Evolutionary conservation across 1,140 invertebrate genomes (phyloP).

Genomic region (Phenacoccus solenopsis): DNA sequence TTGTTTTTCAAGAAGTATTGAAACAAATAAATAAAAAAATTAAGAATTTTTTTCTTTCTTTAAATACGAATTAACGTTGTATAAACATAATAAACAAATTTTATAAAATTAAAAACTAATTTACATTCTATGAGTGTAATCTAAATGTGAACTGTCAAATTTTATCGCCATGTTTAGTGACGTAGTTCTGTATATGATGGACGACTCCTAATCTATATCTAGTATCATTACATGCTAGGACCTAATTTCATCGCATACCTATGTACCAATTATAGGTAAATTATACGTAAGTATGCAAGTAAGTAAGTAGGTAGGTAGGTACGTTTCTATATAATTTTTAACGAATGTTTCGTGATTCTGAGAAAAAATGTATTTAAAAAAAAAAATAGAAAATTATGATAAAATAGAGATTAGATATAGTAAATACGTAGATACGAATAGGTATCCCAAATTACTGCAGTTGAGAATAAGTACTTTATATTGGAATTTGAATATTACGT

Average conservation of each 20-base stretch:
- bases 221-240: not conserved
- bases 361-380: too few species aligned
- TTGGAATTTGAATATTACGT: not conserved
- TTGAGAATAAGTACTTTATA: not conserved
- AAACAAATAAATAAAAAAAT: too few species aligned
- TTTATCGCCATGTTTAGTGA: not conserved
- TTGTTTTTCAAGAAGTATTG: too few species aligned
- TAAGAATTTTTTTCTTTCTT: too few species aligned
- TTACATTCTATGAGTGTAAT: not conserved
- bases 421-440: too few species aligned
- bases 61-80: not conserved
- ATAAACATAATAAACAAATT: constrained; percentile 13
- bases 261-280: not conserved
- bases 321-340: too few species aligned
- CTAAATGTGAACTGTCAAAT: not conserved
- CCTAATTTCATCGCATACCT: not conserved
- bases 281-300: not conserved
- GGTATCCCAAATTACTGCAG: not conserved
- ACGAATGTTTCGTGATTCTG: too few species aligned
- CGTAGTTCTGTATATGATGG: not conserved
- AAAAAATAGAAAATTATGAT: too few species aligned
- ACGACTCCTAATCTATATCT: not conserved
- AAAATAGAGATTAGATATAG: too few species aligned
- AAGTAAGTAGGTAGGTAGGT: too few species aligned
- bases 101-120: constrained; percentile 17